These are phyloP conservation scores for Catharus ustulatus DNA, from an alignment of 2,797 vertebrate genomes.

Conservation along the genomic window DNA sequence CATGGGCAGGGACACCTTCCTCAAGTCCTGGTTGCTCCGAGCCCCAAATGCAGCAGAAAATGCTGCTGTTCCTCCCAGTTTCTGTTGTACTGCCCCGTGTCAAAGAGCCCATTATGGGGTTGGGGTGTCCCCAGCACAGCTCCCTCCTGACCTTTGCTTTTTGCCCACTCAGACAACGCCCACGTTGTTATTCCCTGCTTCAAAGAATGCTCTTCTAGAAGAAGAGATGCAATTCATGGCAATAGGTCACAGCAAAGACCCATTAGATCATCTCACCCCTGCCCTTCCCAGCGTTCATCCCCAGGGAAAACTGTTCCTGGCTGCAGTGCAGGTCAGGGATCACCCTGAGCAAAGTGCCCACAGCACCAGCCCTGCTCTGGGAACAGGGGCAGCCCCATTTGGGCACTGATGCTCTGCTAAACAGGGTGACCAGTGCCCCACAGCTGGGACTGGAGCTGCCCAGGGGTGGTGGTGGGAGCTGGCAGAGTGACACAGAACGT, in stretches of 20 bases:
- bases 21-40: background rate
- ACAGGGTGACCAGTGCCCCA: background rate
- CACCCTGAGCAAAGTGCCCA: background rate
- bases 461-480: background rate
- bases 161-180: background rate
- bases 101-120: slow-evolving; percentile 9
- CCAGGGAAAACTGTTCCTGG: background rate
- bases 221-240: background rate
- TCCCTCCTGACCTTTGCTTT: background rate
- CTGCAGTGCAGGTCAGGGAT: background rate
- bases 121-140: background rate
- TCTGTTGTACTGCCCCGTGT: background rate
- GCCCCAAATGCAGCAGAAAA: background rate
- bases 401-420: background rate
- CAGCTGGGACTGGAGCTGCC: background rate
- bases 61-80: background rate
- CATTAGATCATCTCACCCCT: background rate
- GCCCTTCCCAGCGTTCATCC: background rate
- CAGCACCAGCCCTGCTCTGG: background rate
- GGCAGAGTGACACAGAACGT: fast-evolving
- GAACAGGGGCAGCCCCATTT: fast-evolving
- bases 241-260: background rate
- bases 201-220: background rate
- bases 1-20: background rate
- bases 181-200: background rate